Evolutionary conservation across 1,140 invertebrate genomes (phyloP).

Genomic region (Hylaeus anthracinus): DNA sequence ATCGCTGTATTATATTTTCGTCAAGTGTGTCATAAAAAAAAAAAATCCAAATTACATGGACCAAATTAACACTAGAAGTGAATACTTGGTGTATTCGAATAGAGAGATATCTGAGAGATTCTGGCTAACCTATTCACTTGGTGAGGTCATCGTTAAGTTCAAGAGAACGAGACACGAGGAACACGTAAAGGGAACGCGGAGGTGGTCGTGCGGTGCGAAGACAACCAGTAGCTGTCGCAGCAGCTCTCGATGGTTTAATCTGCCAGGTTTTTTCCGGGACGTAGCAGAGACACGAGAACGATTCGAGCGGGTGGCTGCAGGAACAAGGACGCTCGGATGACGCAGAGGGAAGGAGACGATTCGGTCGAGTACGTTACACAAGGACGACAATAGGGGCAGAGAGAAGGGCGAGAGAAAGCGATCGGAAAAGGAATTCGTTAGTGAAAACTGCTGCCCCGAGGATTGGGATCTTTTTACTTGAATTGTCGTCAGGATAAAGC

Average conservation of each 20-base stretch:
- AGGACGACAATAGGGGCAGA: slow-evolving; percentile 38
- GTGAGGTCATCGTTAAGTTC: not conserved
- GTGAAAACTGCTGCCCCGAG: slow-evolving; percentile 56
- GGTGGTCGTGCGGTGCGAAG: slow-evolving; percentile 16
- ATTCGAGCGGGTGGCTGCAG: slow-evolving; percentile 40
- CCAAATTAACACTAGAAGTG: too few relatives aligned
- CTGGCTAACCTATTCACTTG: not conserved
- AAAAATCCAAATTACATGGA: too few relatives aligned
- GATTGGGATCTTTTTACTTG: slow-evolving; percentile 59
- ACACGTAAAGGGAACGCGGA: not conserved
- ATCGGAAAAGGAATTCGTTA: slow-evolving; percentile 66
- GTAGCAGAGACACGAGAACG: slow-evolving; percentile 31
- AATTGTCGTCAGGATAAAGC: slow-evolving; percentile 57
- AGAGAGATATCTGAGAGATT: not conserved
- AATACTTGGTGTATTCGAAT: too few relatives aligned
- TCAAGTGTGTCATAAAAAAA: too few relatives aligned
- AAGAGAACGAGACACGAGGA: slow-evolving; percentile 5
- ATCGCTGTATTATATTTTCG: too few relatives aligned
- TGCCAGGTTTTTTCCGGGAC: slow-evolving; percentile 50
- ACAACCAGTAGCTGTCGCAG: slow-evolving; percentile 50
- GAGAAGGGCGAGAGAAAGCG: slow-evolving; percentile 31
- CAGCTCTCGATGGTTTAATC: slow-evolving; percentile 63
- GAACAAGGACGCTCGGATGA: slow-evolving; percentile 29
- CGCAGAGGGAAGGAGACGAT: slow-evolving; percentile 14
- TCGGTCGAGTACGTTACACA: slow-evolving; percentile 33